Conservation (phyloP, 2,888 invertebrate genomes). For the Spisula solida region DNA sequence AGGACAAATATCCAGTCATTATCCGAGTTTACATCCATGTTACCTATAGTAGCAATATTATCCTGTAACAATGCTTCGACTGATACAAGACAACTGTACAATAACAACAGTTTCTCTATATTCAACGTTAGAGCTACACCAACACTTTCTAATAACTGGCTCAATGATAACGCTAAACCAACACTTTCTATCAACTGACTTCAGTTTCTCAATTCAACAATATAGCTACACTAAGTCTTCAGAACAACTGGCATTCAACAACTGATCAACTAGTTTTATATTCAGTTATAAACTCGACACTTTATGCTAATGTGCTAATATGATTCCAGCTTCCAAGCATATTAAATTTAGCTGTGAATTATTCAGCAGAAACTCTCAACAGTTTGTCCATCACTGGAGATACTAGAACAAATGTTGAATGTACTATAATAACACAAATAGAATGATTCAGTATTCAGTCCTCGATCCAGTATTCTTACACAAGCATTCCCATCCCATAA, state of each 20-base stretch:
- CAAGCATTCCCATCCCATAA: neutral
- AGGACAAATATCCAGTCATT: conserved; percentile 43
- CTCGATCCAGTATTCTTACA: neutral
- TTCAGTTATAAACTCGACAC: neutral
- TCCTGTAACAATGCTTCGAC: neutral
- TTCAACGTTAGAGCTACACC: neutral
- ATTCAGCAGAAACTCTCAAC: neutral
- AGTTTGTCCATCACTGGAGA: neutral
- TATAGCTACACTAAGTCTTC: too few relatives aligned
- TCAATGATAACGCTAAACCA: neutral
- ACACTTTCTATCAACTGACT: too few relatives aligned
- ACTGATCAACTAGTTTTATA: conserved; percentile 10
- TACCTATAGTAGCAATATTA: neutral
- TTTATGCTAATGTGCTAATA: neutral
- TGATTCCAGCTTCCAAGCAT: neutral
- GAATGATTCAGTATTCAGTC: neutral
- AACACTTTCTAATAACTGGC: too few relatives aligned
- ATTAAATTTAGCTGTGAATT: neutral
- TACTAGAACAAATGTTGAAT: too few relatives aligned
- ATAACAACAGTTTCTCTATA: neutral
- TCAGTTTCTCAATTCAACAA: neutral
- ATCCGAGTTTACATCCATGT: conserved; percentile 23
- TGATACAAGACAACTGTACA: neutral
- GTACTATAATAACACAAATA: neutral
- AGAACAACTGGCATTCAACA: neutral